Evolutionary conservation across 2,888 invertebrate genomes (phyloP), one percentile per base, ranked within the genome.

Genomic region (Trachelus iudaicus): DNA sequence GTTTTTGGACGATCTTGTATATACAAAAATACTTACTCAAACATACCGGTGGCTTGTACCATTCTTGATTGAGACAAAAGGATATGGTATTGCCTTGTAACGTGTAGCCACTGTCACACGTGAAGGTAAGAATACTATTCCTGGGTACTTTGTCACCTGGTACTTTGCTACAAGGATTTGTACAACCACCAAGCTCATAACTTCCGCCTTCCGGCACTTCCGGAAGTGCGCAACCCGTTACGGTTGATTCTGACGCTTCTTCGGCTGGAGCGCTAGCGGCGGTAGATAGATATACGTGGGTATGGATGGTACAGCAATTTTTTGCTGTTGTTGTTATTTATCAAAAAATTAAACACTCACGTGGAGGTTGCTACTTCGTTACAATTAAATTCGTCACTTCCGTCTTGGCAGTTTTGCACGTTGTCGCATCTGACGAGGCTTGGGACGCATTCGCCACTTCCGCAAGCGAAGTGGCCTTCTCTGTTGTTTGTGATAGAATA

Each of bases 31-130:
- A 83, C 85, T 85, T 76, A 87, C 87, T 84, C 73, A 73, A 75
- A 73, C 87, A 87, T 34, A 78, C 79, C 23, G 86, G 83, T 73
- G 84, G 83, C 31, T 81, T 78, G 84, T 86, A 85, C 80, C 82
- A 84, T 35, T 81, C 79, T 37, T 84, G 83, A 69, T 84, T 76
- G 75, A 85, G 85, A 75, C 87, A 86, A 75, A 86, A 82, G 15
- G 84, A 82, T 69, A 85, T 82, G 68, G 77, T 79, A 73, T 83
- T 85, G 33, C 87, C 86, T 34, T 81, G 83, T 71, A 90, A 75
- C 73, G 83, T 77, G 81, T 85, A 89, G 73, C 87, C 87, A 30
- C 79, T 79, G 34, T 84, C 76, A 79, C 90, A 90, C 31, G 80
- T 81, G 79, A 85, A 89, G 68, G 82, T 84, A 71, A 90, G 84